Conservation (phyloP, 2,113 vertebrate species). For the Oncorhynchus keta region DNA sequence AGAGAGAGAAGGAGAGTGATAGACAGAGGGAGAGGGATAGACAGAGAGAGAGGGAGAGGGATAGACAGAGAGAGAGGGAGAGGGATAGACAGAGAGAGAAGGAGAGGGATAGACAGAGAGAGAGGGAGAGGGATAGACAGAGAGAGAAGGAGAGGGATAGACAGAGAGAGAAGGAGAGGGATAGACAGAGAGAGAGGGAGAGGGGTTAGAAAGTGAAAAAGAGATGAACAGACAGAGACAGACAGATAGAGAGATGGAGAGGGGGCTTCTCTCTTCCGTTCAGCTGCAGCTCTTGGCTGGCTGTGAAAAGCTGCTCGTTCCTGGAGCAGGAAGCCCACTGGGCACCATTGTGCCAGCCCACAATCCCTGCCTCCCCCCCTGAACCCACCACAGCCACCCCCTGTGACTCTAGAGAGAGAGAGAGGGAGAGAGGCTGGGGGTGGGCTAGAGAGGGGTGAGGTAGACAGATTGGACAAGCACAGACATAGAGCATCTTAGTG, state of each 20-base stretch:
- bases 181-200: not conserved
- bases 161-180: not conserved
- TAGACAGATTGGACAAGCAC: no score
- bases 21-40: not conserved
- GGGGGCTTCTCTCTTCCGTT: constrained; percentile 66
- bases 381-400: not conserved
- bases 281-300: constrained; percentile 74
- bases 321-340: constrained; percentile 69
- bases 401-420: constrained; percentile 35
- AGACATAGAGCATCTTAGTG: no score
- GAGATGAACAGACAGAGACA: constrained; percentile 2
- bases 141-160: not conserved
- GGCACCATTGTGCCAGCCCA: constrained; percentile 58
- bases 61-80: not conserved
- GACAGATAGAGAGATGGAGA: constrained; percentile 6
- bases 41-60: not conserved
- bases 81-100: no score
- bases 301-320: constrained; percentile 74
- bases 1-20: not conserved
- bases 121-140: not conserved
- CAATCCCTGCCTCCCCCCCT: not conserved
- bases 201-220: not conserved
- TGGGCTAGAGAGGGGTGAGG: not conserved
- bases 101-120: no score
- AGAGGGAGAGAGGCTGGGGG: constrained; percentile 45